These are phyloP conservation scores for Cecidostiba fungosa DNA, from an alignment of 2,888 invertebrate species.

Conservation along the genomic window DNA sequence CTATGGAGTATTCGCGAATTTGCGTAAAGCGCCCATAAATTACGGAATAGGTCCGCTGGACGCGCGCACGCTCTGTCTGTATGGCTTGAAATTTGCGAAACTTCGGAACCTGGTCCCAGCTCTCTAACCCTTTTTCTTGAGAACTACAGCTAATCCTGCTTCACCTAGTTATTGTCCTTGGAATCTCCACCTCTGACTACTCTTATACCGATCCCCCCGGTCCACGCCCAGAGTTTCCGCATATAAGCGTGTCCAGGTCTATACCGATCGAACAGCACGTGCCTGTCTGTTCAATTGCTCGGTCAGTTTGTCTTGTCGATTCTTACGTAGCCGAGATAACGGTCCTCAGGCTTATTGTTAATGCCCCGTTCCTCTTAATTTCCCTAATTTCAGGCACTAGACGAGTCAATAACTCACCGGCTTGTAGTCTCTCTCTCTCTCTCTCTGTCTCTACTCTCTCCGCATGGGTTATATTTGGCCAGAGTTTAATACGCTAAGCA, in stretches of 20 bases:
- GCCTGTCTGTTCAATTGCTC: not conserved
- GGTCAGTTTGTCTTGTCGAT: constrained; percentile 4
- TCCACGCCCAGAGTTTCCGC: not conserved
- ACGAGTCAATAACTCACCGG: not conserved
- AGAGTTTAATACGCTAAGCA: not conserved
- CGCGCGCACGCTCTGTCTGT: not conserved
- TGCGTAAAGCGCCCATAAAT: constrained; percentile 75
- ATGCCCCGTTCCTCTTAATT: constrained; percentile 33
- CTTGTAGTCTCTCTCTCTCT: not conserved
- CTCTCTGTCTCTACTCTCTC: not conserved
- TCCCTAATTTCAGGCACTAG: not conserved
- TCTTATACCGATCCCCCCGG: too few relatives aligned
- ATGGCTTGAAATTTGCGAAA: constrained; percentile 19
- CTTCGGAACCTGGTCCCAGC: not conserved
- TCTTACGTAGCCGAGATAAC: constrained; percentile 41
- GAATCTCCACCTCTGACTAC: not conserved
- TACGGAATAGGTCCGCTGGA: constrained; percentile 52
- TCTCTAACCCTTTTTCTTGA: constrained; percentile 46
- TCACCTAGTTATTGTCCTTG: constrained; percentile 51
- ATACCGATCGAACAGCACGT: too few relatives aligned
- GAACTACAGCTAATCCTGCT: constrained; percentile 45
- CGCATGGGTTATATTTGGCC: not conserved
- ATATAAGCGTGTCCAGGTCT: not conserved
- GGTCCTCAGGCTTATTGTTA: constrained; percentile 18
- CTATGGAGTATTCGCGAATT: constrained; percentile 67